Conservation (phyloP, 2,113 vertebrate species). For the Ploceus nigricollis region DNA sequence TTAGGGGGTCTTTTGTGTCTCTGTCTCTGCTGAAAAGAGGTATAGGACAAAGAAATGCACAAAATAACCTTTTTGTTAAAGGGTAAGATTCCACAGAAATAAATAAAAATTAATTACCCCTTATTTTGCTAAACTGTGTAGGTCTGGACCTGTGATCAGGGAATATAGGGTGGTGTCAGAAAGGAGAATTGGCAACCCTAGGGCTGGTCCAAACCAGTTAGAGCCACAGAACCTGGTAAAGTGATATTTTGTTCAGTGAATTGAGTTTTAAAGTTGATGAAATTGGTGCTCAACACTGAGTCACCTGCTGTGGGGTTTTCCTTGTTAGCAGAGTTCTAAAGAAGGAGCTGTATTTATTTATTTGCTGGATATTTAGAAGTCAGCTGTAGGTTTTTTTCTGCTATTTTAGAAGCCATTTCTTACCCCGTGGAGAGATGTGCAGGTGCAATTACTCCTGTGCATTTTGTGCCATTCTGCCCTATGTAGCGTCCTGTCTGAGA, state of each 20-base stretch:
- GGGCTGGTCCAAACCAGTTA: background rate
- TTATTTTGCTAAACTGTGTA: background rate
- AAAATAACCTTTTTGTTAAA: background rate
- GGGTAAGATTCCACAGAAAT: background rate
- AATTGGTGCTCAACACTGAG: background rate
- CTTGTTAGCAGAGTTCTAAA: background rate
- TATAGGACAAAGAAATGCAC: background rate
- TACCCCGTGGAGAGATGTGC: background rate
- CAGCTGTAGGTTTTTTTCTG: background rate
- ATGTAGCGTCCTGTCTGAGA: rapidly evolving
- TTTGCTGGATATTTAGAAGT: background rate
- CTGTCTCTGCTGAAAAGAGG: background rate
- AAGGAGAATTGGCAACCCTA: background rate
- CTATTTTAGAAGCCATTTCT: background rate
- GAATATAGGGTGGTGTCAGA: background rate
- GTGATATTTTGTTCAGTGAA: background rate
- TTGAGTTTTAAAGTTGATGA: background rate
- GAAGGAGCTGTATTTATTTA: background rate
- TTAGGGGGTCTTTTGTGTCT: background rate
- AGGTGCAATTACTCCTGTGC: background rate
- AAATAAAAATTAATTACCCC: background rate
- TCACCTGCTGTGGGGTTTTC: background rate
- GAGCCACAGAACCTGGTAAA: background rate
- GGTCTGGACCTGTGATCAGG: background rate
- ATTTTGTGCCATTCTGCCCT: background rate